Evolutionary conservation across 2,888 invertebrate genomes (phyloP).

Genomic region (Trichogramma evanescens): DNA sequence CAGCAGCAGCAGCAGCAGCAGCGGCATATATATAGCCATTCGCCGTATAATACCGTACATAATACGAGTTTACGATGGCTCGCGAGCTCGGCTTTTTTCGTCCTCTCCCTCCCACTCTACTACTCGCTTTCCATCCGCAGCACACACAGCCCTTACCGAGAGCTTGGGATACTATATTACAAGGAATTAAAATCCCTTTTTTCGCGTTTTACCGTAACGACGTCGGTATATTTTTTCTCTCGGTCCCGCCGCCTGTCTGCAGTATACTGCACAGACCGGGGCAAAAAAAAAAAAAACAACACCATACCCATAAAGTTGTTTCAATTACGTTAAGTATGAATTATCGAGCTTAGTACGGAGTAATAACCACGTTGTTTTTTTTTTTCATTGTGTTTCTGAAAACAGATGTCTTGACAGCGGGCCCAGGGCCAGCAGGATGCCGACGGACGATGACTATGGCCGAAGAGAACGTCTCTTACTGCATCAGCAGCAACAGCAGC

Average conservation of each 20-base stretch:
- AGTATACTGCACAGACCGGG: neutral
- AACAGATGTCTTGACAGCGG: constrained; percentile 62
- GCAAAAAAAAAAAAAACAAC: neutral
- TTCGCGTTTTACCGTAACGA: no score
- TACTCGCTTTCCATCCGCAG: no score
- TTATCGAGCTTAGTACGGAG: neutral
- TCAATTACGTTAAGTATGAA: neutral
- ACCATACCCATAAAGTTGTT: neutral
- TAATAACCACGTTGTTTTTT: neutral
- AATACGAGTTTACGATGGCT: no score
- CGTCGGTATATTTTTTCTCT: no score
- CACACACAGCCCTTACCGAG: no score
- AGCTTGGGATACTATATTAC: no score
- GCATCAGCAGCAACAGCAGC: constrained; percentile 43
- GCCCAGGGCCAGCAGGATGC: constrained; percentile 60
- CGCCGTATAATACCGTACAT: neutral
- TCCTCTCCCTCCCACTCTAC: no score
- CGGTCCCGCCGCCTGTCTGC: no score
- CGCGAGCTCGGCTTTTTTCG: no score
- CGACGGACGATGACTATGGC: constrained; percentile 51
- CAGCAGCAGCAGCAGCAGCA: neutral
- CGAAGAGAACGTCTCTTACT: constrained; percentile 46
- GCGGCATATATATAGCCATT: neutral
- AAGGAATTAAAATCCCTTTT: no score
- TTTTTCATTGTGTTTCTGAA: constrained; percentile 24